phyloP scores from a whole-genome alignment of 2,113 vertebrate species.

The Odocoileus hemionus region DNA sequence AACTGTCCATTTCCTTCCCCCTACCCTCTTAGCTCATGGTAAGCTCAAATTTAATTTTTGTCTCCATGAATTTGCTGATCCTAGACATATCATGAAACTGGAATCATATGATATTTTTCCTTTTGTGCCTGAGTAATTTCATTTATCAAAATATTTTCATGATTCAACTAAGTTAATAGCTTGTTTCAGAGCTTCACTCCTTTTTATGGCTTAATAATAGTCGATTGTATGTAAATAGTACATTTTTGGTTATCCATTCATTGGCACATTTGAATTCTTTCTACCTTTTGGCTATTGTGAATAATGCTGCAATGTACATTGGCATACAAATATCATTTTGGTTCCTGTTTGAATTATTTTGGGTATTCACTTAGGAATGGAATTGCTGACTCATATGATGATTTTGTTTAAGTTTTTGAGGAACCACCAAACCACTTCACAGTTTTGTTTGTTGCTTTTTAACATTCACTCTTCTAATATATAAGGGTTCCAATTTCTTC shows the following conservation, averaged over 20 bases:
- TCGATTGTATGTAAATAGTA: background rate
- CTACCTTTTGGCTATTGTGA: background rate
- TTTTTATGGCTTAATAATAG: background rate
- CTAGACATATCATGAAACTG: background rate
- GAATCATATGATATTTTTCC: background rate
- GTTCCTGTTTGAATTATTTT: background rate
- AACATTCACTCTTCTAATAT: background rate
- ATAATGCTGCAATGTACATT: background rate
- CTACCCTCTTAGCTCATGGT: background rate
- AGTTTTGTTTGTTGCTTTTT: background rate
- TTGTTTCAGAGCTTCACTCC: background rate
- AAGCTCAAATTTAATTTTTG: background rate
- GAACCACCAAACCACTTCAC: background rate
- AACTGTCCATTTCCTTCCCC: background rate
- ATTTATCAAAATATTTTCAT: background rate
- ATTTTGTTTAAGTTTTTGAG: background rate
- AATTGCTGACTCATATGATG: background rate
- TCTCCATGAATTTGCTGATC: background rate
- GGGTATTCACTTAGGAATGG: background rate
- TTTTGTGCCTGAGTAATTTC: background rate
- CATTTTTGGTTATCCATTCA: background rate
- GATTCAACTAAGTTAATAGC: background rate
- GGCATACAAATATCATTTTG: background rate
- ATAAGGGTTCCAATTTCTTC: background rate
- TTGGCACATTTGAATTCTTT: background rate